Evolutionary conservation across 2,113 vertebrate species (phyloP).

Genomic region (Seriola quinqueradiata): DNA sequence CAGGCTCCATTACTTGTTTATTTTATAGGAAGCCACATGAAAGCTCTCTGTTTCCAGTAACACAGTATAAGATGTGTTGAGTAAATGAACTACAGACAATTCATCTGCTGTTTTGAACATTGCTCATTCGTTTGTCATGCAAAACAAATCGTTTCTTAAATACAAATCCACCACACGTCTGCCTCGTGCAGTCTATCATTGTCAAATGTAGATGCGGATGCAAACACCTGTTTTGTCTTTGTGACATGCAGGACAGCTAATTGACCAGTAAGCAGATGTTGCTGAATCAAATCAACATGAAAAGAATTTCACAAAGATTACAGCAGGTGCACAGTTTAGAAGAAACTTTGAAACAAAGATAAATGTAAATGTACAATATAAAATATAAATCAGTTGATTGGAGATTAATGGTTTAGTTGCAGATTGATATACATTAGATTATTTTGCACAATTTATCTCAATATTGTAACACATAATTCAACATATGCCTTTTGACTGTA

Average conservation of each 20-base stretch:
- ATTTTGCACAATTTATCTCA: neutral
- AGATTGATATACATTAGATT: neutral
- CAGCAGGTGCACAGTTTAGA: constrained; percentile 2
- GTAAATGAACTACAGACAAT: constrained; percentile 44
- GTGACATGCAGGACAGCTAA: neutral
- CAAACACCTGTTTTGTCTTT: constrained; percentile 28
- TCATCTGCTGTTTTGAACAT: constrained; percentile 43
- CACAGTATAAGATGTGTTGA: constrained; percentile 31
- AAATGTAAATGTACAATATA: neutral
- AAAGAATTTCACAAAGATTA: neutral
- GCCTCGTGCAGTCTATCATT: constrained; percentile 20
- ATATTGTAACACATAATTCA: constrained; percentile 5
- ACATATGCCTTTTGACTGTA: neutral
- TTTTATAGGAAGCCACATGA: constrained; percentile 63
- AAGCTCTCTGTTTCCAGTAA: constrained; percentile 60
- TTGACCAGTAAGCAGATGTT: neutral
- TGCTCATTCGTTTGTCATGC: constrained; percentile 46
- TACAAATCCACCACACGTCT: constrained; percentile 27
- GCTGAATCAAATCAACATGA: constrained; percentile 3
- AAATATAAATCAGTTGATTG: neutral
- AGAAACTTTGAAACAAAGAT: neutral
- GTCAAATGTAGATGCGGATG: constrained; percentile 26
- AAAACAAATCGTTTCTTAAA: constrained; percentile 48
- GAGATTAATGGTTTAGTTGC: neutral
- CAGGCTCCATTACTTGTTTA: constrained; percentile 47